Percentiles rank a stretch among this genome's conserved stretches.
Evolutionary conservation across 2,888 invertebrate genomes (phyloP).

Genomic region (Protophormia terraenovae): DNA sequence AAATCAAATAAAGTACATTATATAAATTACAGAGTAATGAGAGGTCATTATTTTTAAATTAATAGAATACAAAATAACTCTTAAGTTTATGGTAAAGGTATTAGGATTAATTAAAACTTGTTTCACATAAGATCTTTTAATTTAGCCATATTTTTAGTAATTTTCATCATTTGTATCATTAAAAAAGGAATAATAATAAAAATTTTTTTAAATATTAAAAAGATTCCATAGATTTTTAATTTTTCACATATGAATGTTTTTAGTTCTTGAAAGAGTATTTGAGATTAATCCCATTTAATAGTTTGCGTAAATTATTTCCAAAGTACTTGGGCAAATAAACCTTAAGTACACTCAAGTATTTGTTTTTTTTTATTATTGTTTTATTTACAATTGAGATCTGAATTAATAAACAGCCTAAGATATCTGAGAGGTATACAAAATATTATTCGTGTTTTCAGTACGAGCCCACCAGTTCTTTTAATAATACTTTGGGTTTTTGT

Average conservation of each 20-base stretch:
- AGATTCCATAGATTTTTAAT: not conserved
- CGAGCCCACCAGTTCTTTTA: conserved; percentile 20
- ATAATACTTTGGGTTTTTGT: too few species aligned
- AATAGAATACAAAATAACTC: too few species aligned
- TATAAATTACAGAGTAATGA: too few species aligned
- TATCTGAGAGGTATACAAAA: not conserved
- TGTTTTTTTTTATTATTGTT: not conserved
- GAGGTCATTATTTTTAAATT: too few species aligned
- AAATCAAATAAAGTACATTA: too few species aligned
- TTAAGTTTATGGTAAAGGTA: too few species aligned
- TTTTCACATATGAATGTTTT: not conserved
- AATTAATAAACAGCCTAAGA: not conserved
- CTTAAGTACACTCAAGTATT: not conserved
- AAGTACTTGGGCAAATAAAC: conserved; percentile 57
- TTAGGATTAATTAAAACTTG: too few species aligned
- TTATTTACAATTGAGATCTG: conserved; percentile 21
- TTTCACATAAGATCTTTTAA: not conserved
- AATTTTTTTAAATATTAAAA: conserved; percentile 18
- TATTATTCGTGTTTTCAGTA: not conserved
- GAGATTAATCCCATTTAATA: conserved; percentile 35
- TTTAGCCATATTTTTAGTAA: not conserved
- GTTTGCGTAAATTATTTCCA: conserved; percentile 58
- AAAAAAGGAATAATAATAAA: not conserved
- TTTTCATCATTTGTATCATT: conserved; percentile 1
- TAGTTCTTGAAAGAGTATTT: not conserved